phyloP scores from a whole-genome alignment of 2,888 invertebrate species.

The Drosophila antonietae region DNA sequence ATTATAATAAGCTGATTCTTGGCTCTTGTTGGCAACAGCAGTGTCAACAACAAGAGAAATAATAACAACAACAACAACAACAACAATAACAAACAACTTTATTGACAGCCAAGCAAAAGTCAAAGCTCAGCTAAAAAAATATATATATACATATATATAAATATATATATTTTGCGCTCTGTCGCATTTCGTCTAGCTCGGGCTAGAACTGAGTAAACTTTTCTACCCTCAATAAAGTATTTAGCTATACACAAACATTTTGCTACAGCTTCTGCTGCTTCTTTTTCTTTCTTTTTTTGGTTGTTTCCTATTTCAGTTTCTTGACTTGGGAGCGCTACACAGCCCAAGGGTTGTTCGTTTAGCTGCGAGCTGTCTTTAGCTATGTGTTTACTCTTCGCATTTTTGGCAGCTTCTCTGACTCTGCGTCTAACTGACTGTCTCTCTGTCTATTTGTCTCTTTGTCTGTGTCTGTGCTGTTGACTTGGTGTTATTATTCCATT shows the following conservation, averaged over 20 bases:
- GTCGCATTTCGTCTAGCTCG: constrained; percentile 33
- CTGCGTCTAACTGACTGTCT: not conserved
- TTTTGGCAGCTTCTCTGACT: constrained; percentile 28
- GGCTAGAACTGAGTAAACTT: constrained; percentile 29
- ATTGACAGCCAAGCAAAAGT: constrained; percentile 36
- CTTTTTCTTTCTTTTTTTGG: not conserved
- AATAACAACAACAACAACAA: constrained; percentile 3
- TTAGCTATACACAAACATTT: constrained; percentile 40
- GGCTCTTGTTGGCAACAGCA: constrained; percentile 21
- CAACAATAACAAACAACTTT: constrained; percentile 24
- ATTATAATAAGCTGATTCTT: constrained; percentile 41
- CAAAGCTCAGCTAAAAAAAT: constrained; percentile 34
- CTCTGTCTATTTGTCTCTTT: not conserved
- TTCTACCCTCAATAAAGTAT: constrained; percentile 37
- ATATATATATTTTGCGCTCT: constrained; percentile 16
- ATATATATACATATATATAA: not conserved
- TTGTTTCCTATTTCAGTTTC: constrained; percentile 4
- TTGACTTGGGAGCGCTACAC: not conserved
- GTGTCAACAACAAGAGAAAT: constrained; percentile 14
- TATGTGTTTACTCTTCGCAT: constrained; percentile 30
- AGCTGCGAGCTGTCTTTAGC: constrained; percentile 2
- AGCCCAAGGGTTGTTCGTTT: constrained; percentile 39
- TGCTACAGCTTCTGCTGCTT: not conserved
- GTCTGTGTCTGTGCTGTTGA: constrained; percentile 10
- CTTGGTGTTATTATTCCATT: constrained; percentile 67